A percentile compares a stretch with the other conserved stretches of the same genome.
These are phyloP conservation scores for Drosophila nigricruria DNA, from an alignment of 2,888 invertebrate genomes.

Conservation along the genomic window DNA sequence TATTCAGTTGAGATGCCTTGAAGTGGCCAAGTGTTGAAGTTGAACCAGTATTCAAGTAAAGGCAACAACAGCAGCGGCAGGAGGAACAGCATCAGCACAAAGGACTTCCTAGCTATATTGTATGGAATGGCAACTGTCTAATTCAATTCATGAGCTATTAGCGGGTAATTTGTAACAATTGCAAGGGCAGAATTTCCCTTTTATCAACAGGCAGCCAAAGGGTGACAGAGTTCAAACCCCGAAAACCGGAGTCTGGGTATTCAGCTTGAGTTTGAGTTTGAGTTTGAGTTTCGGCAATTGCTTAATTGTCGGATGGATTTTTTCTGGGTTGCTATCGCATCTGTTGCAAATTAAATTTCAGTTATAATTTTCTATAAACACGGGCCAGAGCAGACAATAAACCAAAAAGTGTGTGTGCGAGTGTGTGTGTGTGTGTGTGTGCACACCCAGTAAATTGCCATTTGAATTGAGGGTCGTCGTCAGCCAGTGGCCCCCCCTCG, in stretches of 20 bases:
- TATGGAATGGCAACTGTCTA: conserved; percentile 37
- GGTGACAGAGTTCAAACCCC: conserved; percentile 76
- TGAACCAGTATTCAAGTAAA: conserved; percentile 22
- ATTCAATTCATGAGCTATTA: conserved; percentile 79
- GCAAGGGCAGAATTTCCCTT: conserved; percentile 45
- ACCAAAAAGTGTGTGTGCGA: conserved; percentile 6
- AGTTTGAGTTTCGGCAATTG: conserved; percentile 29
- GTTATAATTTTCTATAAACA: conserved; percentile 81
- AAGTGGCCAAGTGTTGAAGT: conserved; percentile 75
- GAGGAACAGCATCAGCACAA: conserved; percentile 20
- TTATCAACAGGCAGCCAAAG: conserved; percentile 43
- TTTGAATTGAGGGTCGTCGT: conserved; percentile 71
- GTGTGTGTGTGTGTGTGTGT: conserved; percentile 28
- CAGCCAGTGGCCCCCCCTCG: neutral
- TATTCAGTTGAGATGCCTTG: conserved; percentile 71
- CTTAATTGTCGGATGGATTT: conserved; percentile 62
- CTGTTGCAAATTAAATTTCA: conserved; percentile 84
- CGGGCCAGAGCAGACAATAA: conserved; percentile 37
- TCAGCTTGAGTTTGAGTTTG: conserved; percentile 1
- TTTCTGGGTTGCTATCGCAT: conserved; percentile 71
- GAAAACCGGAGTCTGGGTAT: conserved; percentile 52
- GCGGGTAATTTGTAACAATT: conserved; percentile 82
- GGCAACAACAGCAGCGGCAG: neutral
- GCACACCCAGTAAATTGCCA: conserved; percentile 81
- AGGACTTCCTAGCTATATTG: conserved; percentile 26